Evolutionary conservation across 2,797 vertebrate species (phyloP).

Genomic region (Sebastes taczanowskii): DNA sequence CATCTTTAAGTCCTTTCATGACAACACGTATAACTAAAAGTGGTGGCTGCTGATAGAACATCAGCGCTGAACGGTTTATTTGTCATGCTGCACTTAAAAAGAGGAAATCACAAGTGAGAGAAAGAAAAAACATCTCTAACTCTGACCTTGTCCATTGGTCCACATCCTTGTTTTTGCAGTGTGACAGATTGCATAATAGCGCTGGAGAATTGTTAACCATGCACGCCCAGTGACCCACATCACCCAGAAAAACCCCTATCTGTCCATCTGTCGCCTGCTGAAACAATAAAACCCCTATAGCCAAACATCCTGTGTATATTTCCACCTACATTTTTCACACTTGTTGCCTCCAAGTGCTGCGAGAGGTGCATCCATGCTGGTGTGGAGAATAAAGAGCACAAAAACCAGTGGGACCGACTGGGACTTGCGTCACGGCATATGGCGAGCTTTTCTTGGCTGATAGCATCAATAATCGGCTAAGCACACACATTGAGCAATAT

Average conservation of each 20-base stretch:
- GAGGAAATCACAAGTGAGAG: not conserved
- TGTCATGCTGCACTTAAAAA: slow-evolving; percentile 7
- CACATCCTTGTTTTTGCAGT: slow-evolving; percentile 21
- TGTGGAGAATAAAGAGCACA: not conserved
- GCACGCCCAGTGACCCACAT: slow-evolving; percentile 53
- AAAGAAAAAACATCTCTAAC: not conserved
- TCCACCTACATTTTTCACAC: slow-evolving; percentile 33
- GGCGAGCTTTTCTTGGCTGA: slow-evolving; percentile 37
- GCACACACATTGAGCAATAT: not conserved
- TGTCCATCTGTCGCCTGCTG: slow-evolving; percentile 61
- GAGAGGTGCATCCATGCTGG: not conserved
- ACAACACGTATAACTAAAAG: not conserved
- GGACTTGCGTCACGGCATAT: slow-evolving; percentile 55
- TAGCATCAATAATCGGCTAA: slow-evolving; percentile 41
- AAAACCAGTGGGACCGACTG: slow-evolving; percentile 23
- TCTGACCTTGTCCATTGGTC: slow-evolving; percentile 16
- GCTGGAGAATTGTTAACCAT: slow-evolving; percentile 50
- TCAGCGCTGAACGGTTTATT: not conserved
- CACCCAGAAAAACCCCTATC: slow-evolving; percentile 43
- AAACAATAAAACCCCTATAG: slow-evolving; percentile 35
- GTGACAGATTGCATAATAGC: slow-evolving; percentile 46
- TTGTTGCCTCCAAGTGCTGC: slow-evolving; percentile 40
- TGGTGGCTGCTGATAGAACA: not conserved
- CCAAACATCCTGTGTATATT: slow-evolving; percentile 18
- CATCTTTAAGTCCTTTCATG: not conserved